A percentile compares a stretch with the other conserved stretches of the same genome.
Evolutionary conservation across 2,113 vertebrate species (phyloP).

Genomic region (Lanius ludovicianus): DNA sequence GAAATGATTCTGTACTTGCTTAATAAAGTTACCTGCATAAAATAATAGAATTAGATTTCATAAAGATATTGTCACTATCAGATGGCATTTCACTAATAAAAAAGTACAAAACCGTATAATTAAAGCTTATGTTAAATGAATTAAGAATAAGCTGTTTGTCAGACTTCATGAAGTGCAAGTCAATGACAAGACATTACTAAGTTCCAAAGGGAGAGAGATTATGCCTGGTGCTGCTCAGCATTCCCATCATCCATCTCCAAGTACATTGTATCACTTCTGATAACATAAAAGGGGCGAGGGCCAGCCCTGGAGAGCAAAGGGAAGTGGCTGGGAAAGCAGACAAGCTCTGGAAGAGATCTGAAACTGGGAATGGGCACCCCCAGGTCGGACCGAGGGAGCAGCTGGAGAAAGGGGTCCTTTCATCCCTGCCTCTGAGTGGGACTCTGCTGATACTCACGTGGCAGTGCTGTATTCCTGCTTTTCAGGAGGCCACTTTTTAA

Average conservation of each 20-base stretch:
- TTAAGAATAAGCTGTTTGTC: neutral
- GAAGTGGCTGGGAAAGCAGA: neutral
- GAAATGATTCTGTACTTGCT: neutral
- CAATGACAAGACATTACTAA: neutral
- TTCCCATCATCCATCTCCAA: neutral
- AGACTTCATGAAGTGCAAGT: neutral
- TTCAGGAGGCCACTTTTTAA: fast-evolving
- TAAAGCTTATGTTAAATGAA: neutral
- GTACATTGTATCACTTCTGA: neutral
- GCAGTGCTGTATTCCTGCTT: neutral
- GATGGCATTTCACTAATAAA: neutral
- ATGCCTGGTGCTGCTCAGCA: neutral
- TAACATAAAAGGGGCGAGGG: neutral
- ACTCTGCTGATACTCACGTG: neutral
- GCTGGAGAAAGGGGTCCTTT: neutral
- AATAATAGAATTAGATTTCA: neutral
- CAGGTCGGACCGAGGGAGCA: neutral
- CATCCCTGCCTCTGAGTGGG: neutral
- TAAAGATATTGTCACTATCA: neutral
- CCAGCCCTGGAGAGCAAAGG: neutral
- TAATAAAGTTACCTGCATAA: neutral
- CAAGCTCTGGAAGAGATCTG: neutral
- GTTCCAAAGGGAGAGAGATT: neutral
- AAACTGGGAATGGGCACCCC: neutral
- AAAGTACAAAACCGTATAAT: neutral